Percentiles rank a stretch among this genome's conserved stretches.
Conservation (phyloP, 2,797 vertebrate species). For the Dromococcyx pavoninus region DNA sequence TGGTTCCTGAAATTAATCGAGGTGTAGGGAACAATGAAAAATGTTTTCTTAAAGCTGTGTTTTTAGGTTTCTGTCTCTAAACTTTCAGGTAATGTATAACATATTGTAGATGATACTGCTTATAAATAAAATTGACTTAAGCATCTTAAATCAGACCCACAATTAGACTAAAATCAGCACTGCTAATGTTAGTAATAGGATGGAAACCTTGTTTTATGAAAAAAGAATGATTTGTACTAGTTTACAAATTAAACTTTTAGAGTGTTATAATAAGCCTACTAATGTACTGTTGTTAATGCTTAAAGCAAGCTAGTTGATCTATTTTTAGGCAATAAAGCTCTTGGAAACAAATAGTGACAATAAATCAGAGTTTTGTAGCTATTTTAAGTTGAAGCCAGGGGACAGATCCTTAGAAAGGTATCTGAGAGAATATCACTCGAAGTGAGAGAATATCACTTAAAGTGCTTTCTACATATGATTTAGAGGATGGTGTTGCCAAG, state of each 20-base stretch:
- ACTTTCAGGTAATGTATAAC: slow-evolving; percentile 61
- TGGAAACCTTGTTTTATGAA: slow-evolving; percentile 65
- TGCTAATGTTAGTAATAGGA: slow-evolving; percentile 69
- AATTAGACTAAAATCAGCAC: slow-evolving; percentile 68
- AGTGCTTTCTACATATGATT: background rate
- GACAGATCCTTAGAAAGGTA: background rate
- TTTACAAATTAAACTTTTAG: slow-evolving; percentile 60
- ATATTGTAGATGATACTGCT: slow-evolving; percentile 57
- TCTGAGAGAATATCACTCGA: background rate
- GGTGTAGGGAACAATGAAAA: background rate
- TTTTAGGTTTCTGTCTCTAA: slow-evolving; percentile 35
- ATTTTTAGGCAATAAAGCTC: slow-evolving; percentile 12
- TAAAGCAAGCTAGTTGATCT: slow-evolving; percentile 13
- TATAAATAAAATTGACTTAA: slow-evolving; percentile 77
- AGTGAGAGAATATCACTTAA: background rate
- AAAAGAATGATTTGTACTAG: slow-evolving; percentile 51
- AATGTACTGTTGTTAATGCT: slow-evolving; percentile 48
- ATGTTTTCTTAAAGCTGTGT: background rate
- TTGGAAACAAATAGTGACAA: background rate
- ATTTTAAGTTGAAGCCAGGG: background rate
- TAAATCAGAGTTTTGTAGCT: slow-evolving; percentile 28
- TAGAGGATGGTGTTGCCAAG: background rate
- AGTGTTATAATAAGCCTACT: slow-evolving; percentile 53
- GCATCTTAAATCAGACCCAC: slow-evolving; percentile 64
- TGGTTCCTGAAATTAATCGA: background rate